Conservation (phyloP, 2,113 vertebrate species). For the Chitala chitala region DNA sequence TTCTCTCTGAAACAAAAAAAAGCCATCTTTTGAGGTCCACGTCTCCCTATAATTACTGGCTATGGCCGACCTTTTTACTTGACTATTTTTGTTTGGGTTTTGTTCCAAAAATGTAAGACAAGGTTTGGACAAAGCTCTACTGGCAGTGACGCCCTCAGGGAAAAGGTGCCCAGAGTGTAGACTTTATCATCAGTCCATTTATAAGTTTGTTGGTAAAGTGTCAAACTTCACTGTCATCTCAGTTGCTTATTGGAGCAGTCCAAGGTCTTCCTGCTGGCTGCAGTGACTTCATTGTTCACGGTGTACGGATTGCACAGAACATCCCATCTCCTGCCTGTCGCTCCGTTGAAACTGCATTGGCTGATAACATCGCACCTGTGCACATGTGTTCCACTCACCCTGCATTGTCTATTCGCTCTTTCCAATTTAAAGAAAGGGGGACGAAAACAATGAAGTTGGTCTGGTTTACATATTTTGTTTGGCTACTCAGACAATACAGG, state of each 20-base stretch:
- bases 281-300: slow-evolving; percentile 7
- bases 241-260: slow-evolving; percentile 24
- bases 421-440: no score
- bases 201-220: slow-evolving; percentile 8
- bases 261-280: background rate
- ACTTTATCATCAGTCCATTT: slow-evolving; percentile 7
- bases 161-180: background rate
- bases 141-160: background rate
- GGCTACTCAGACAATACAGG: no score
- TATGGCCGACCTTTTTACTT: no score
- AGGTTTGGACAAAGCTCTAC: background rate
- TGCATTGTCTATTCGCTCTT: background rate
- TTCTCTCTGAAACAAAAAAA: no score
- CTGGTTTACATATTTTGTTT: no score
- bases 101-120: no score
- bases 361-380: background rate
- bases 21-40: no score
- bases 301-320: slow-evolving; percentile 12
- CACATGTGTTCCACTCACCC: background rate
- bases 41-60: no score
- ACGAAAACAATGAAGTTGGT: no score
- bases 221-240: slow-evolving; percentile 12
- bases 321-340: slow-evolving; percentile 11
- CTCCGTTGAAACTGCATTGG: slow-evolving; percentile 7
- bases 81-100: no score